A percentile compares a stretch with the other conserved stretches of the same genome.
phyloP scores from a whole-genome alignment of 2,797 vertebrate genomes.

The Ceyx erithaca region DNA sequence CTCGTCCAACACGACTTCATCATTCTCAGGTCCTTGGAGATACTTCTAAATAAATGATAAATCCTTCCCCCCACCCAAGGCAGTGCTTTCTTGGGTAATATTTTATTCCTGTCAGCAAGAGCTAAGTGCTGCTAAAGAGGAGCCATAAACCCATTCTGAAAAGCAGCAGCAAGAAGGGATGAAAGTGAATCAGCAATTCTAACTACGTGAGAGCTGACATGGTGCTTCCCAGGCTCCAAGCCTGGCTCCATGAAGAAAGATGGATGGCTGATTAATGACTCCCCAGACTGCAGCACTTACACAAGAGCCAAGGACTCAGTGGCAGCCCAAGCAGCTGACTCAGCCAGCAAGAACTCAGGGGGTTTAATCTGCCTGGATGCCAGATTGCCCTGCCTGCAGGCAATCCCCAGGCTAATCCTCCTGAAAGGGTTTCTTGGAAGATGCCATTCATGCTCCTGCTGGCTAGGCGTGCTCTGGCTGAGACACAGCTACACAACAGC shows the following conservation, averaged over 20 bases:
- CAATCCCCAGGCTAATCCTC: background rate
- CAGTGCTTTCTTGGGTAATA: background rate
- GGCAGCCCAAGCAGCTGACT: constrained; percentile 36
- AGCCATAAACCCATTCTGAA: constrained; percentile 27
- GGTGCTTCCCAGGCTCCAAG: background rate
- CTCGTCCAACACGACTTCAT: background rate
- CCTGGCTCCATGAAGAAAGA: background rate
- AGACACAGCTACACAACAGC: background rate
- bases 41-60: background rate
- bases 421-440: background rate
- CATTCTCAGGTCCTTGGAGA: background rate
- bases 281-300: constrained; percentile 13
- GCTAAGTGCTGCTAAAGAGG: background rate
- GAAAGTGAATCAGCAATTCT: constrained; percentile 48
- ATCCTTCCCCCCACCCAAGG: background rate
- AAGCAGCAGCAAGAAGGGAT: background rate
- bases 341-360: background rate
- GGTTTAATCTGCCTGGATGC: background rate
- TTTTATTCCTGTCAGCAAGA: background rate
- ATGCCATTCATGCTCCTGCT: background rate
- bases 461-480: background rate
- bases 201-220: background rate
- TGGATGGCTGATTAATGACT: constrained; percentile 42
- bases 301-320: constrained; percentile 25
- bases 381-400: constrained; percentile 20